Evolutionary conservation across 2,797 vertebrate species (phyloP).

Genomic region (Ataeniobius toweri): DNA sequence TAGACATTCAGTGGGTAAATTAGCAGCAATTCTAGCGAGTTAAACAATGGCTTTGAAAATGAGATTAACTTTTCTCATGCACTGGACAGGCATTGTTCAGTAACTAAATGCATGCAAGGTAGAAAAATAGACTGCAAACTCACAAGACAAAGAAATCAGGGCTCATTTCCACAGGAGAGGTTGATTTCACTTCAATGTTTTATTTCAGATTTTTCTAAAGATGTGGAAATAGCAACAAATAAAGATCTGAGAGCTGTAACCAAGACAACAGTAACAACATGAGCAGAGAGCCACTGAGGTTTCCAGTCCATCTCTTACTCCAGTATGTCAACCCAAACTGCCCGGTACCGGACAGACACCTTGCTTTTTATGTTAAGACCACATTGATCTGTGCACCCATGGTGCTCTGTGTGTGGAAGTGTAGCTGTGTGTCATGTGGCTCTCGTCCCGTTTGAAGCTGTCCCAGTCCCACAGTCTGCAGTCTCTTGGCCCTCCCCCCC

Average conservation of each 20-base stretch:
- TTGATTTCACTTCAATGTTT: constrained; percentile 85
- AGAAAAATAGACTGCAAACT: constrained; percentile 77
- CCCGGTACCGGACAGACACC: constrained; percentile 62
- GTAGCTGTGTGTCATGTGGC: constrained; percentile 64
- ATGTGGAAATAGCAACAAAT: constrained; percentile 86
- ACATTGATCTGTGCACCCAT: constrained; percentile 11
- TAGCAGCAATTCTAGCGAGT: constrained; percentile 78
- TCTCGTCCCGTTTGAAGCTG: constrained; percentile 70
- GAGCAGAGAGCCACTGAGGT: constrained; percentile 75
- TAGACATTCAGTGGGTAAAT: constrained; percentile 78
- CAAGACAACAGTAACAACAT: constrained; percentile 82
- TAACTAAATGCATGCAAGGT: constrained; percentile 72
- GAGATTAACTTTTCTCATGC: constrained; percentile 71
- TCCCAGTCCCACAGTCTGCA: constrained; percentile 54
- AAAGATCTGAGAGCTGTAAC: constrained; percentile 80
- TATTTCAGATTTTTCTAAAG: constrained; percentile 80
- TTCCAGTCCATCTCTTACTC: constrained; percentile 55
- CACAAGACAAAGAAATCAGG: constrained; percentile 80
- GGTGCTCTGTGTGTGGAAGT: constrained; percentile 24
- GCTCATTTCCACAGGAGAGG: constrained; percentile 78
- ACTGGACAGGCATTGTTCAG: constrained; percentile 67
- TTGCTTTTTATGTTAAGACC: constrained; percentile 26
- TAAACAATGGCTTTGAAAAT: constrained; percentile 64
- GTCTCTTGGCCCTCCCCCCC: constrained; percentile 30
- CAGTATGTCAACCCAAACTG: constrained; percentile 47